Base-by-base conservation (phyloP, 1,140 invertebrate genomes). In the Pseudachorutes palmiensis region DNA sequence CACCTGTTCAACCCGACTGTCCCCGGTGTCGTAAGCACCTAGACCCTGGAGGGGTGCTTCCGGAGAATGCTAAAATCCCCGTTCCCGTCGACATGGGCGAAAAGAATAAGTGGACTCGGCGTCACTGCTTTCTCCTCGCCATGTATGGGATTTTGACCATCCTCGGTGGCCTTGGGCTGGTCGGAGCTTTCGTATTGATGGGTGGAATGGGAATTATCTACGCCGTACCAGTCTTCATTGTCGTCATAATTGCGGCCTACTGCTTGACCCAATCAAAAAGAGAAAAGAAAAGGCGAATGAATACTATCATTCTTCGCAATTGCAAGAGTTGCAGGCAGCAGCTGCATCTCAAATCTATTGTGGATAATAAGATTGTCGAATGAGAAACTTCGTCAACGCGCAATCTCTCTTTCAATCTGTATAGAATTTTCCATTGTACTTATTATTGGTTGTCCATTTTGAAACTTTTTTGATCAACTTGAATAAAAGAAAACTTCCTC, bases 171-270 rank as follows among this genome's bases (percentile, higher is more conserved):
- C 3, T 26, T 55, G 51, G 51, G 24, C 51, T 55, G 3, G 51
- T 26, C 5, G 51, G 51, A 55, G 51, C 51, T 9, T 55, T 55
- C 24, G 12, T 55, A 9, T 22, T 55, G 5, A 55, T 55, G 51
- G 51, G 51, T 26, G 51, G 12, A 12, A 55, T 16, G 51, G 51
- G 51, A 14, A 55, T 55, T 55, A 12, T 55, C 51, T 55, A 55
- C 51, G 51, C 51, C 51, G 51, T 55, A 5, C 51, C 51, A 14
- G 24, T 55, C 5, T 55, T 55, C 51, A 22, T 55, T 22, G 51
- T 55, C 51, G 24, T 55, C 51, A 55, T 55, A 24, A 24, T 55
- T 22, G 51, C 51, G 9, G 51, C 51, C 12, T 55, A 55, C 51
- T 55, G 51, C 24, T 22, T 55, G 3, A 55, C 51, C 24, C 51